These are phyloP conservation scores for Genyomyrus donnyi DNA, from an alignment of 2,113 vertebrate species.

Conservation along the genomic window DNA sequence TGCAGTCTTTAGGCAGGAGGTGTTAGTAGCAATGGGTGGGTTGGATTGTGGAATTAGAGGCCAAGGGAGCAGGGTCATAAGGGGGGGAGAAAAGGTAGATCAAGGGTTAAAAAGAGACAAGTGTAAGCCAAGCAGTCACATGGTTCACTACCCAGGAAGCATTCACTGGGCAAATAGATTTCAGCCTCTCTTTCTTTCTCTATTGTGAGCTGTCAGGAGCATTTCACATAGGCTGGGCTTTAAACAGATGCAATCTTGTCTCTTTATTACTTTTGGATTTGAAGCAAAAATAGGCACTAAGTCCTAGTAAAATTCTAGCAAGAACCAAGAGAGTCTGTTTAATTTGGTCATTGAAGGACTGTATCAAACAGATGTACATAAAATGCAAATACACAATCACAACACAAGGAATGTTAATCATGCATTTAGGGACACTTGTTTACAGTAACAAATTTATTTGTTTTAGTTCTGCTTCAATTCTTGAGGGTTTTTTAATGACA, in stretches of 20 bases:
- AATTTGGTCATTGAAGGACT: neutral
- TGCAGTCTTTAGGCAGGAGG: constrained; percentile 57
- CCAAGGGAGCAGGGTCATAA: neutral
- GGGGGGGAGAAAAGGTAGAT: neutral
- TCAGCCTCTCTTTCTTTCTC: neutral
- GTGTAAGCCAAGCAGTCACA: neutral
- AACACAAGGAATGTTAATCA: neutral
- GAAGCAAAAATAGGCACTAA: neutral
- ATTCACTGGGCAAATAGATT: neutral
- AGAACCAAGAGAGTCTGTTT: neutral
- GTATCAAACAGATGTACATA: neutral
- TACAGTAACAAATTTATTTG: neutral
- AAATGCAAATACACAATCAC: neutral
- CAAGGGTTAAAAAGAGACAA: neutral
- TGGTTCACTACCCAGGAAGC: neutral
- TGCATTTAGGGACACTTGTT: neutral
- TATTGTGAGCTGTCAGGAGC: neutral
- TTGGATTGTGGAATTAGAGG: neutral
- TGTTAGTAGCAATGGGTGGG: neutral
- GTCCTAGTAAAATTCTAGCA: neutral
- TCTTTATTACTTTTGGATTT: neutral
- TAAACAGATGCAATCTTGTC: neutral
- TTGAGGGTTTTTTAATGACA: neutral
- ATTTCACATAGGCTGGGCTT: neutral
- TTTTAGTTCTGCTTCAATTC: neutral